These are phyloP conservation scores for Phenganax stokvisi DNA, from an alignment of 92 coral and sea anemone genomes.

Conservation along the genomic window DNA sequence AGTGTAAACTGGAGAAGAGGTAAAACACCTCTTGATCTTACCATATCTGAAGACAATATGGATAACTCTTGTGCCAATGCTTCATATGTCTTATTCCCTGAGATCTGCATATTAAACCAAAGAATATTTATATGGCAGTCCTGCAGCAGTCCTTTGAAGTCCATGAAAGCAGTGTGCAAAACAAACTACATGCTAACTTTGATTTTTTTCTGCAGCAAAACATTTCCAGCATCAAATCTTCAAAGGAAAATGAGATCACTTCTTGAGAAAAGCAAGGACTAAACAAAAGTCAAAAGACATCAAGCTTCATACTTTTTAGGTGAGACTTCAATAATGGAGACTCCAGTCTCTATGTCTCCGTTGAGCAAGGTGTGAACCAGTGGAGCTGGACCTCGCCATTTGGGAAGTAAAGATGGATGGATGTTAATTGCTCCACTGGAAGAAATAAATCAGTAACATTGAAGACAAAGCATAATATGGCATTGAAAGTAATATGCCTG, in stretches of 20 bases:
- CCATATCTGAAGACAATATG: slow-evolving; percentile 64
- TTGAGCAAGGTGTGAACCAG: slow-evolving; percentile 74
- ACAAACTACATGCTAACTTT: slow-evolving; percentile 41
- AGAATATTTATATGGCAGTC: background rate
- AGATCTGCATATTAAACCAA: slow-evolving; percentile 40
- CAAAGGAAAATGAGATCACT: background rate
- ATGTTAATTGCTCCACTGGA: slow-evolving; percentile 84
- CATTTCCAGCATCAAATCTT: slow-evolving; percentile 81
- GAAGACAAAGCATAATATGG: background rate
- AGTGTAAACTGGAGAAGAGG: background rate
- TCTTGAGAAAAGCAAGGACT: background rate
- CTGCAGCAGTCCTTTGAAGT: background rate
- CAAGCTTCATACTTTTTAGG: slow-evolving; percentile 58
- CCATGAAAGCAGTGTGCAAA: background rate
- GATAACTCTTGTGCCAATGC: slow-evolving; percentile 66
- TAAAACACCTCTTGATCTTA: slow-evolving; percentile 24
- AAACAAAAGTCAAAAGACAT: background rate
- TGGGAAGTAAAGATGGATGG: slow-evolving; percentile 92
- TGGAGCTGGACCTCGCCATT: slow-evolving; percentile 97
- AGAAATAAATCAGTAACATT: background rate
- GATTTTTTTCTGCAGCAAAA: slow-evolving; percentile 58
- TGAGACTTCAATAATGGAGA: slow-evolving; percentile 80
- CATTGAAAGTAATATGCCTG: no score
- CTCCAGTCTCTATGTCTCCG: slow-evolving; percentile 81
- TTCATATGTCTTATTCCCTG: slow-evolving; percentile 63